Conservation (phyloP, 2,797 vertebrate genomes). For the Eutrigla gurnardus region DNA sequence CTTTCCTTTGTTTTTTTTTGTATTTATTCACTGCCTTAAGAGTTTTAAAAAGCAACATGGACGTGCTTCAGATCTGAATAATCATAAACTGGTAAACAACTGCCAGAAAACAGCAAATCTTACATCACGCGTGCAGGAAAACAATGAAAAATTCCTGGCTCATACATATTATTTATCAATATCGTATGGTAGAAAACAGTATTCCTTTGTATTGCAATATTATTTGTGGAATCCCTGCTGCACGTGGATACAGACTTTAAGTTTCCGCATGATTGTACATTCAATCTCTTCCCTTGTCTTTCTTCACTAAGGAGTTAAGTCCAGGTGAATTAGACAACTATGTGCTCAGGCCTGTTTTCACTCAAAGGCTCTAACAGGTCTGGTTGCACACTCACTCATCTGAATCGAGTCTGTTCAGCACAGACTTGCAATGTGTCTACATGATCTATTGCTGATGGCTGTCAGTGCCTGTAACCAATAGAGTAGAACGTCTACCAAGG, state of each 20-base stretch:
- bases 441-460: conserved; percentile 2
- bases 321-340: conserved; percentile 23
- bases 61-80: not conserved
- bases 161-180: not conserved
- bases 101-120: not conserved
- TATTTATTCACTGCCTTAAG: not conserved
- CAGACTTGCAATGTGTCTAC: not conserved
- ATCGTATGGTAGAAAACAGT: not conserved
- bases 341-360: conserved; percentile 37
- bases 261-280: conserved; percentile 6
- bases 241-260: not conserved
- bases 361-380: conserved; percentile 5
- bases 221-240: not conserved
- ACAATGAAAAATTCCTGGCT: not conserved
- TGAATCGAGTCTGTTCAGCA: conserved; percentile 6
- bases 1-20: not conserved
- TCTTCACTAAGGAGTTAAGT: conserved; percentile 4
- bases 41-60: not conserved
- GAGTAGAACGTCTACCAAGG: not conserved
- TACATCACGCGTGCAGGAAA: not conserved
- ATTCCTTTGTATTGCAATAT: not conserved
- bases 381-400: conserved; percentile 7
- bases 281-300: not conserved
- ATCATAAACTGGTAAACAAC: not conserved
- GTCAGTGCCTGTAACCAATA: not conserved